phyloP scores from a whole-genome alignment of 2,888 invertebrate species.

The Ernsta delagoae region DNA sequence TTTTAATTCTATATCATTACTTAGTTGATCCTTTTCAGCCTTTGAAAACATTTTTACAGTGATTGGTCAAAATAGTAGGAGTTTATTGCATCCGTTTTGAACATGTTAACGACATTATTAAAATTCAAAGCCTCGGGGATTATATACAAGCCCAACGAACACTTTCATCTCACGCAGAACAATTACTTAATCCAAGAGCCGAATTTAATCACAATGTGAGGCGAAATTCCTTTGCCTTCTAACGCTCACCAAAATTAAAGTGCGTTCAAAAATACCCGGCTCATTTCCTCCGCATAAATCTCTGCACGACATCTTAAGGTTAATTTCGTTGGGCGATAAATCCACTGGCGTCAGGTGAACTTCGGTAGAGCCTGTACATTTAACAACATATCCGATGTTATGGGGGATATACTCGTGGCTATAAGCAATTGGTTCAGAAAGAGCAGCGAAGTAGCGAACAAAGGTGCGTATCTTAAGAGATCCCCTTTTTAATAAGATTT shows the following conservation, averaged over 20 bases:
- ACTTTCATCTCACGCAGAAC: slow-evolving; percentile 30
- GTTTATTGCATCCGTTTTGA: background rate
- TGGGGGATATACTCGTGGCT: background rate
- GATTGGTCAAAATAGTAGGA: background rate
- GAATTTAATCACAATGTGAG: slow-evolving; percentile 35
- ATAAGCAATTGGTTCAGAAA: background rate
- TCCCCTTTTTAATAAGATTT: background rate
- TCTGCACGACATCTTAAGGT: slow-evolving; percentile 68
- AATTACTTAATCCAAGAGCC: slow-evolving; percentile 36
- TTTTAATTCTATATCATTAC: background rate
- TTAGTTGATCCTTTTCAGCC: background rate
- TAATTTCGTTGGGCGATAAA: slow-evolving; percentile 76
- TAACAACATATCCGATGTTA: slow-evolving; percentile 8
- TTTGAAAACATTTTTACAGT: background rate
- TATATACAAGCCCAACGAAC: slow-evolving; percentile 6
- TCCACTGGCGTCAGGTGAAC: slow-evolving; percentile 51
- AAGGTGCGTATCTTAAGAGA: background rate
- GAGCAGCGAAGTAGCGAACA: background rate
- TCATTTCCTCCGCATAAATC: slow-evolving; percentile 76
- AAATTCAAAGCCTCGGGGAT: background rate
- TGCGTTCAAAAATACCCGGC: slow-evolving; percentile 59
- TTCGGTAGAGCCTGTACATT: slow-evolving; percentile 25
- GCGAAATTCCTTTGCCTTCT: slow-evolving; percentile 33
- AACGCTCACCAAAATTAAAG: slow-evolving; percentile 36
- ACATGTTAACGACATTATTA: background rate